Percentiles rank a stretch among this genome's conserved stretches.
Conservation (phyloP, 2,113 vertebrate genomes). For the Rhegmatorhina hoffmannsi region DNA sequence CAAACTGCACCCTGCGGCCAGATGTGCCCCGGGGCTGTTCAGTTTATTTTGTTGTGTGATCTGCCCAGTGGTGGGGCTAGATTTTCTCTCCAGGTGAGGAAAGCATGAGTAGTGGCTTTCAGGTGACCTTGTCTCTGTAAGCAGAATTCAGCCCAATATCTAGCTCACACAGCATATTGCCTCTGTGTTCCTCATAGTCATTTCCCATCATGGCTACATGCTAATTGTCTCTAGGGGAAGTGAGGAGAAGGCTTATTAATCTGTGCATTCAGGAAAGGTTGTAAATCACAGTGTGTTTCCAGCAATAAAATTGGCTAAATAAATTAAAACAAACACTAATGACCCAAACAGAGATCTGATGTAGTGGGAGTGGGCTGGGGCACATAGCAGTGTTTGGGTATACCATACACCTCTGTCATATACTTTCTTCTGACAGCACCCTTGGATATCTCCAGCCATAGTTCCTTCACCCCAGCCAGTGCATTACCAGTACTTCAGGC, state of each 20-base stretch:
- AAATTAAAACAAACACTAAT: slow-evolving; percentile 75
- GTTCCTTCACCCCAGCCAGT: neutral
- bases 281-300: slow-evolving; percentile 69
- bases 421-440: neutral
- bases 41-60: neutral
- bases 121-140: neutral
- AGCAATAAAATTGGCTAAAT: slow-evolving; percentile 70
- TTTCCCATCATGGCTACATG: slow-evolving; percentile 58
- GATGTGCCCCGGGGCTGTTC: neutral
- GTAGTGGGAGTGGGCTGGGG: slow-evolving; percentile 37
- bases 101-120: neutral
- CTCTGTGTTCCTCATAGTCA: slow-evolving; percentile 34
- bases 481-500: neutral
- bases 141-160: neutral
- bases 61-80: neutral
- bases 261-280: slow-evolving; percentile 54
- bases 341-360: slow-evolving; percentile 68
- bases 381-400: neutral
- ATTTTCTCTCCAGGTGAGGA: neutral
- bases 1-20: neutral
- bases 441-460: neutral
- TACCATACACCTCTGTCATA: neutral
- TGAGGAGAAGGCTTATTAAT: slow-evolving; percentile 71
- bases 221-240: slow-evolving; percentile 72
- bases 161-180: slow-evolving; percentile 16